Evolutionary conservation across 2,113 vertebrate genomes (phyloP).

Genomic region (Hirundichthys speculiger): DNA sequence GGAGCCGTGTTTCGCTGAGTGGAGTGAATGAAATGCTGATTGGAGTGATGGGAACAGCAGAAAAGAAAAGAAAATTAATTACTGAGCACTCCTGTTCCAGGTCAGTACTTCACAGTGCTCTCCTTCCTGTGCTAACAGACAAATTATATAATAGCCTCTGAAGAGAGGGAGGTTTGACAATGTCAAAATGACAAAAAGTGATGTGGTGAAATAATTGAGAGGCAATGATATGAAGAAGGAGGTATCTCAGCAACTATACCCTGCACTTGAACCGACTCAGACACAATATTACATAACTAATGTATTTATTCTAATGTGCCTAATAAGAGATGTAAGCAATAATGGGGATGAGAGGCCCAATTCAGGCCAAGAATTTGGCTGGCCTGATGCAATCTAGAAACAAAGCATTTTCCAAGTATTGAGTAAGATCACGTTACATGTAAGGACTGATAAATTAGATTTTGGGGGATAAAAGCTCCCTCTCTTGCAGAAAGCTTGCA

Average conservation of each 20-base stretch:
- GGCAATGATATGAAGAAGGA: conserved; percentile 21
- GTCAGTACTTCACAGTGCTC: conserved; percentile 68
- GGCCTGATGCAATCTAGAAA: conserved; percentile 14
- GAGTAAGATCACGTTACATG: background rate
- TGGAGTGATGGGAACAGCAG: conserved; percentile 46
- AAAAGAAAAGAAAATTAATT: conserved; percentile 55
- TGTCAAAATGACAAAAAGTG: conserved; percentile 41
- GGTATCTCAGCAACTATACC: conserved; percentile 15
- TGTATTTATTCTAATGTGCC: conserved; percentile 50
- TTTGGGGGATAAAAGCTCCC: background rate
- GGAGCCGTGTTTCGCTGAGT: background rate
- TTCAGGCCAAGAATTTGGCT: conserved; percentile 17
- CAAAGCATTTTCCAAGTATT: conserved; percentile 15
- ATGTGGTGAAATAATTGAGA: conserved; percentile 41
- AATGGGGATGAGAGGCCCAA: background rate
- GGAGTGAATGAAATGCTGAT: conserved; percentile 41
- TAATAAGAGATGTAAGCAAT: conserved; percentile 26
- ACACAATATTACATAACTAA: conserved; percentile 47
- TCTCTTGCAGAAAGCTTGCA: background rate
- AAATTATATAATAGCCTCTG: conserved; percentile 59
- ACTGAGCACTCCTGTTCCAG: conserved; percentile 60
- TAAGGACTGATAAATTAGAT: conserved; percentile 3
- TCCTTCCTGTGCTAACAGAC: conserved; percentile 62
- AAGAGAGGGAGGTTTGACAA: conserved; percentile 42
- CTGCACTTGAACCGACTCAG: conserved; percentile 8